Base-by-base conservation (phyloP, 2,888 invertebrate species). In the Melinopterus prodromus region DNA sequence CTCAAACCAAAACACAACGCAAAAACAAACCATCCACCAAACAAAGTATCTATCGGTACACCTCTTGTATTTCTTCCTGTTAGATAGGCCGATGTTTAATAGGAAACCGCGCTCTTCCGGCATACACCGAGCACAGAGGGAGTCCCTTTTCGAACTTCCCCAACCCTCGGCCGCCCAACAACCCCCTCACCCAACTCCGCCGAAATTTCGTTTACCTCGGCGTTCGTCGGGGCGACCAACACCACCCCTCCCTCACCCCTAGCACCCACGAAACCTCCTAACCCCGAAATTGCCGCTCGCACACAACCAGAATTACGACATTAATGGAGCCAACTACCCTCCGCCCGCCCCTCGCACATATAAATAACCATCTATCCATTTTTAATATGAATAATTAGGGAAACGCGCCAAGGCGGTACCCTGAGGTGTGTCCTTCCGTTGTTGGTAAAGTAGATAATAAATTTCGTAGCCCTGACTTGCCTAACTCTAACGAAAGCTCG, bases 51-150 rank as follows among this genome's bases (percentile, higher is more conserved):
- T 53, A 53, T 12, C 2, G 53, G 53, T 53, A 53, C 53, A 53
- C 53, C 53, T 53, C 53, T 1, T 53, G 53, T 53, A 12, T 53
- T 53, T 53, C 53, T 53, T 53, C 53, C 53, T 53, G 53, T 53
- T 53, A 53, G 53, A 53, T 53, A 53, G 53, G 12, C 53, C 53
- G 53, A 53, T 53, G 53, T 53, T 53, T 53, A 53, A 53, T 53
- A 53, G 53, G 53, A 53, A 53, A 53, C 53, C 53, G 53, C 53
- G 53, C 53, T 53, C 53, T 53, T 53, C 53, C 53, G 53, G 53
- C 12, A 53, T 6, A 53, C 53, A 12, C 9, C 53, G 53, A 53
- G 12, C 53, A 53, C 53, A 53, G 53, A 53, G 53, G 53, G 53
- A 53, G 53, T 53, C 53, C 53, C 53, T 53, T 53, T 53, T 53